Evolutionary conservation across 2,888 invertebrate genomes (phyloP).

Genomic region (Caenorhabditis sp.): DNA sequence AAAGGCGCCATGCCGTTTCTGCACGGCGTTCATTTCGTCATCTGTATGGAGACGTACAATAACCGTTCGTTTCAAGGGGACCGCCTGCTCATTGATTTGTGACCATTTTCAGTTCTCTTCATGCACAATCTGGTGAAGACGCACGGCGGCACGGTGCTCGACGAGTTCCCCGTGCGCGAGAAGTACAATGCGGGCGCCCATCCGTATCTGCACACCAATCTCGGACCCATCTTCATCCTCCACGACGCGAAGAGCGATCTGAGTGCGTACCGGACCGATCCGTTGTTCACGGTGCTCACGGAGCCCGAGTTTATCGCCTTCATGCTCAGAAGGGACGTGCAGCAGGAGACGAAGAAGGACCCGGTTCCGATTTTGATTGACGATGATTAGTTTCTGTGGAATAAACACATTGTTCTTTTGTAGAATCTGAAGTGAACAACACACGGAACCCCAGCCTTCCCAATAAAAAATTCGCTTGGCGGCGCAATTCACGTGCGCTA

Average conservation of each 20-base stretch:
- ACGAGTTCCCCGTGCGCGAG: slow-evolving; percentile 11
- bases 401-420: no score
- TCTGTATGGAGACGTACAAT: slow-evolving; percentile 13
- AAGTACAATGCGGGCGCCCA: slow-evolving; percentile 7
- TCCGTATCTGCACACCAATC: slow-evolving; percentile 18
- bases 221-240: slow-evolving; percentile 16
- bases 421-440: no score
- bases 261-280: not conserved
- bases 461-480: no score
- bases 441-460: no score
- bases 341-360: no score
- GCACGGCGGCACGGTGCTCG: slow-evolving; percentile 10
- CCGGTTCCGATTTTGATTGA: no score
- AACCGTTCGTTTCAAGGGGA: slow-evolving; percentile 1
- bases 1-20: slow-evolving; percentile 30
- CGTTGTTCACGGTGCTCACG: slow-evolving; percentile 9
- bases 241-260: slow-evolving; percentile 16
- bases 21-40: slow-evolving; percentile 16
- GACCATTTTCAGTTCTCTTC: not conserved
- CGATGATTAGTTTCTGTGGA: no score
- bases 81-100: not conserved
- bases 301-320: slow-evolving; percentile 11
- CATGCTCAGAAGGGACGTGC: slow-evolving; percentile 21
- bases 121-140: not conserved
- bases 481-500: no score